A percentile compares a stretch with the other conserved stretches of the same genome.
These are phyloP conservation scores for Theropithecus gelada DNA, from an alignment of 2,113 vertebrate species.

Conservation along the genomic window DNA sequence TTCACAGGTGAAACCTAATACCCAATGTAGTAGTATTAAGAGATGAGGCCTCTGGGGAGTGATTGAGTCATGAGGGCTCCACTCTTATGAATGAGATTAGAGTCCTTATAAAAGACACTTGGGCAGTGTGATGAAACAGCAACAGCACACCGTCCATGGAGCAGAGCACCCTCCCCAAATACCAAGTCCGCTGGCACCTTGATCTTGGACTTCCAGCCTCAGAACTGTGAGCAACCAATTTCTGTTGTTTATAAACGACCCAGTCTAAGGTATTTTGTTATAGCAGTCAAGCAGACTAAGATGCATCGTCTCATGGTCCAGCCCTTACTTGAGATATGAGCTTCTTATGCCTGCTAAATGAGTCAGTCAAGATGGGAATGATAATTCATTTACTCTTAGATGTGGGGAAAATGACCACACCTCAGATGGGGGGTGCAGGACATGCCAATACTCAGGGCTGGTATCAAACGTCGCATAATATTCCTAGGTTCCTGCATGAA, in stretches of 20 bases:
- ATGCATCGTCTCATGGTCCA: background rate
- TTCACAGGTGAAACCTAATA: background rate
- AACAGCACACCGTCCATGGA: background rate
- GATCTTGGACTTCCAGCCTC: background rate
- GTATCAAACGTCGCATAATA: background rate
- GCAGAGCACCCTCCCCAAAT: background rate
- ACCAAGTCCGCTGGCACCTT: background rate
- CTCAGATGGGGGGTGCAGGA: background rate
- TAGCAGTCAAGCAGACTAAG: background rate
- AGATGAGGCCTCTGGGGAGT: background rate
- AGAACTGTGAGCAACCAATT: background rate
- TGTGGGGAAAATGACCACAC: background rate
- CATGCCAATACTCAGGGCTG: background rate
- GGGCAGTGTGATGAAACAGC: background rate
- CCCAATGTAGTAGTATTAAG: background rate
- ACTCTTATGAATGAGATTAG: background rate
- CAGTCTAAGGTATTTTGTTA: background rate
- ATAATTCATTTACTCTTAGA: background rate
- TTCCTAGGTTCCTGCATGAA: background rate
- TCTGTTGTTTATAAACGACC: background rate
- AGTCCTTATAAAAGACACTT: background rate
- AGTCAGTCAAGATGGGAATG: background rate
- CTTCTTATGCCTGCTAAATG: background rate
- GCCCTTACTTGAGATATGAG: background rate
- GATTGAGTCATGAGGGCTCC: background rate